Evolutionary conservation across 2,113 vertebrate genomes (phyloP).

Genomic region (Cisticola juncidis): DNA sequence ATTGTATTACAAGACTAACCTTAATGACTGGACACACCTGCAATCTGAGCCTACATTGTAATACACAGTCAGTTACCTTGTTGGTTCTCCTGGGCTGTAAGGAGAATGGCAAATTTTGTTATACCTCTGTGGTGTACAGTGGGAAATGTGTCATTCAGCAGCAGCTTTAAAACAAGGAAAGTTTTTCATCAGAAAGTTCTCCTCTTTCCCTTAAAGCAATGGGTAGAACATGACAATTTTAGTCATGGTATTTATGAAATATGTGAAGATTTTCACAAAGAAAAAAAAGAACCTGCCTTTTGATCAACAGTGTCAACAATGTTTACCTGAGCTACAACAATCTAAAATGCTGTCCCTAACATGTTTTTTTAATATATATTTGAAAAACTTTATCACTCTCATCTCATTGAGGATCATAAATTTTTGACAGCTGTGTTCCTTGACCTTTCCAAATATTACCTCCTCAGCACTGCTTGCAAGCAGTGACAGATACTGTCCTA

Average conservation of each 20-base stretch:
- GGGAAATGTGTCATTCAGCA: neutral
- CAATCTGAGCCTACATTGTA: neutral
- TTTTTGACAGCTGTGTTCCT: neutral
- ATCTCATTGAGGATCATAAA: neutral
- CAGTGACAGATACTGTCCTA: neutral
- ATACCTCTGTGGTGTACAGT: fast-evolving
- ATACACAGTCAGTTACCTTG: neutral
- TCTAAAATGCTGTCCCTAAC: neutral
- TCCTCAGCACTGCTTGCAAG: neutral
- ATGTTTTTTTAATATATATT: neutral
- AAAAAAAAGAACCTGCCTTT: fast-evolving
- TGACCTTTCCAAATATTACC: neutral
- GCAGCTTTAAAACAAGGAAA: neutral
- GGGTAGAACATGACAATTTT: neutral
- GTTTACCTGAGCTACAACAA: neutral
- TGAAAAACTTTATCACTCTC: neutral
- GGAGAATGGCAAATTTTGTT: neutral
- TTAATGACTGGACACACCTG: neutral
- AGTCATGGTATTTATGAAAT: neutral
- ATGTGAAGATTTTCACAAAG: neutral
- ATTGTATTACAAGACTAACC: neutral
- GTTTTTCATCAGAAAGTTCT: neutral
- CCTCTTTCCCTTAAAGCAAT: neutral
- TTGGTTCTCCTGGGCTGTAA: neutral
- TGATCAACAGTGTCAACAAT: neutral